Conservation (phyloP, 2,113 vertebrate species). For the pig (Sus scrofa) region T2T-Sscrofa CM000821.6:11210001-11210500, state of each 20-base stretch:
- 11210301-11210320: not conserved
- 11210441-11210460: not conserved
- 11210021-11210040: not conserved
- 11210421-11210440: not conserved
- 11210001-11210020: not conserved
- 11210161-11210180: not conserved
- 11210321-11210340: conserved; percentile 11
- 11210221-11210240: not conserved
- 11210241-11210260: not conserved
- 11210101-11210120: not conserved
- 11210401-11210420: not conserved
- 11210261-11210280: not conserved
- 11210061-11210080: not conserved
- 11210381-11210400: conserved; percentile 20
- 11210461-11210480: not conserved
- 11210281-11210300: not conserved
- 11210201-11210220: not conserved
- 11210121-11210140: not conserved
- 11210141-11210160: not conserved
- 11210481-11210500: not conserved
- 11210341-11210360: not conserved
- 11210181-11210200: not conserved
- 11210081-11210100: not conserved
- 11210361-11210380: not conserved
- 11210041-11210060: not conserved